Base-by-base conservation (phyloP, 1,140 invertebrate species). In the Zaprionus nigranus region DNA sequence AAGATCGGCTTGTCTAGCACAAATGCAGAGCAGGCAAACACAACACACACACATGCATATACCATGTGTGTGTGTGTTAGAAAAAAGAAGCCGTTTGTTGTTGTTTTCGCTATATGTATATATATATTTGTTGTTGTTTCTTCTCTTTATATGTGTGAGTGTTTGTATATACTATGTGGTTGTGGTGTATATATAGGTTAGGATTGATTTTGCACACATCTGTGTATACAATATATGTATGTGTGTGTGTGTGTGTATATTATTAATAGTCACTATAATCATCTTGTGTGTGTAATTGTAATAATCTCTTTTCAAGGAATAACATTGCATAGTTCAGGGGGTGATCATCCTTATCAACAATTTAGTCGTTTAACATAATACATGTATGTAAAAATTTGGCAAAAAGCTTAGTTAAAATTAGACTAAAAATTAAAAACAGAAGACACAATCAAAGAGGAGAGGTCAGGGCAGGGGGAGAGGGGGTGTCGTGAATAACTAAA, bases 261-360 rank as follows among this genome's bases (percentile, higher is more conserved):
- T 77, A 78, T 85, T 75, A 78, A 85, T 81, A 84, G 64, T 81
- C 54, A 70, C 82, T 80, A 87, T 78, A 78, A 40, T 74, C 28
- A 58, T 64, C 26, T 64, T 64, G 64, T 72, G 65, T 75, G 43
- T 75, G 59, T 84, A 88, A 79, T 78, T 90, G 69, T 90, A 90
- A 90, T 90, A 90, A 90, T 90, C 85, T 90, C 86, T 90, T 90
- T 90, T 90, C 51, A 90, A 90, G 85, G 86, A 90, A 90, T 90
- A 90, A 90, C 85, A 90, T 90, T 90, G 86, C 81, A 88, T 90
- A 90, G 85, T 88, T 88, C 60, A 59, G 76, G 69, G 70, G 60
- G 75, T 66, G 63, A 78, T 81, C 65, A 75, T 46, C 40, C 72
- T 65, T 78, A 74, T 71, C 78, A 81, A 83, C 81, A 83, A 81